These are phyloP conservation scores for Rhopalosiphum maidis DNA, from an alignment of 1,140 invertebrate genomes.

Conservation along the genomic window DNA sequence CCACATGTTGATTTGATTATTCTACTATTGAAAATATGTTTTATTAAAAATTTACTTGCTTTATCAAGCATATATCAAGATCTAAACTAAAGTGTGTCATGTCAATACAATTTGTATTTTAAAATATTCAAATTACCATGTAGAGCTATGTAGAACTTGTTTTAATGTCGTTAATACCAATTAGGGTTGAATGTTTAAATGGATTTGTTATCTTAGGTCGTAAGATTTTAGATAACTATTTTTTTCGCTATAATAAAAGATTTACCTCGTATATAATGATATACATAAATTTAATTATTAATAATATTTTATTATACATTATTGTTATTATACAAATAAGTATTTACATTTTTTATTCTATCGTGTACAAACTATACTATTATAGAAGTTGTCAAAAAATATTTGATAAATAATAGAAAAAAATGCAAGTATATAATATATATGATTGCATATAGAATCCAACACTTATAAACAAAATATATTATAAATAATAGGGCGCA, in stretches of 20 bases:
- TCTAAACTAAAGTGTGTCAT: too few species aligned
- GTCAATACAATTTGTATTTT: too few species aligned
- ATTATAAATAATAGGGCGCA: background rate
- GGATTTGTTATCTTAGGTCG: background rate
- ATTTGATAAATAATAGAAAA: background rate
- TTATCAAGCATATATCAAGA: too few species aligned
- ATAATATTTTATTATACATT: too few species aligned
- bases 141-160: background rate
- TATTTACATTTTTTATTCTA: background rate
- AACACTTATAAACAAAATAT: background rate
- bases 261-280: too few species aligned
- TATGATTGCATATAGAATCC: background rate
- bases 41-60: too few species aligned
- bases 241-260: too few species aligned
- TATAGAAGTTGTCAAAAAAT: background rate
- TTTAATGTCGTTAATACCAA: rapidly evolving
- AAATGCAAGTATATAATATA: background rate
- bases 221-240: background rate
- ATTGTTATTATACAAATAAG: too few species aligned
- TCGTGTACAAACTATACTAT: background rate
- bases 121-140: background rate
- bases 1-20: too few species aligned
- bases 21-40: too few species aligned
- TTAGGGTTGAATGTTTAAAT: background rate
- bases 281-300: too few species aligned